phyloP scores from a whole-genome alignment of 2,888 invertebrate species.

The Gastracanthus pulcherrimus region DNA sequence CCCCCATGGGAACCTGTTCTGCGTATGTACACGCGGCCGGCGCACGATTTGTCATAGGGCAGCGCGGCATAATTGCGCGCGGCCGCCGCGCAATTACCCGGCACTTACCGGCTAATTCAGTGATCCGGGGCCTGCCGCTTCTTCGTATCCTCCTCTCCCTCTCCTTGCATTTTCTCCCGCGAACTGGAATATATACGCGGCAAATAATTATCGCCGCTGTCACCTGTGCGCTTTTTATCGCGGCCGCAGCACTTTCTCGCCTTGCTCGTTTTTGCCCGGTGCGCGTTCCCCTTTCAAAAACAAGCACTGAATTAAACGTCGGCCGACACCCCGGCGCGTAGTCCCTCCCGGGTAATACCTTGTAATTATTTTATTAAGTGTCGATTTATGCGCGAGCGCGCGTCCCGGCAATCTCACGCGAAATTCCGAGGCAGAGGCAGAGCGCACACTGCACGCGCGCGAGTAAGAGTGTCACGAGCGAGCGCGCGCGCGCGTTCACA shows the following conservation, averaged over 20 bases:
- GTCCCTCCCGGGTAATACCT: slow-evolving; percentile 54
- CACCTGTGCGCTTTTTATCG: background rate
- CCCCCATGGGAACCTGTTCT: slow-evolving; percentile 65
- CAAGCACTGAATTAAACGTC: background rate
- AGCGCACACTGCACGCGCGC: slow-evolving; percentile 11
- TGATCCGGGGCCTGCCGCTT: background rate
- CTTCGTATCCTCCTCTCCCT: background rate
- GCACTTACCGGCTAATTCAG: slow-evolving; percentile 59
- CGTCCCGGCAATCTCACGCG: slow-evolving; percentile 58
- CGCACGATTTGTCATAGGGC: slow-evolving; percentile 72
- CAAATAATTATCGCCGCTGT: background rate
- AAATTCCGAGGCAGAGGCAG: slow-evolving; percentile 56
- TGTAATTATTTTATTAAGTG: slow-evolving; percentile 71
- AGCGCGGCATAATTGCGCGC: slow-evolving; percentile 8
- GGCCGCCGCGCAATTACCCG: slow-evolving; percentile 64
- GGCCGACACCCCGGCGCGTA: background rate
- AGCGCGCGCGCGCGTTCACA: background rate
- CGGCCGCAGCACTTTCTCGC: background rate
- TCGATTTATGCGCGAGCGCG: slow-evolving; percentile 64
- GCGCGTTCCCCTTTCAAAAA: background rate
- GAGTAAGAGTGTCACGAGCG: background rate
- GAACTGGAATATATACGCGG: background rate
- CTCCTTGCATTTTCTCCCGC: background rate
- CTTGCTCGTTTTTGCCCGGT: no score
- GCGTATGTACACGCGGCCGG: slow-evolving; percentile 45